Base-by-base conservation (phyloP, 2,113 vertebrate species). In the Acrocephalus kingi region DNA sequence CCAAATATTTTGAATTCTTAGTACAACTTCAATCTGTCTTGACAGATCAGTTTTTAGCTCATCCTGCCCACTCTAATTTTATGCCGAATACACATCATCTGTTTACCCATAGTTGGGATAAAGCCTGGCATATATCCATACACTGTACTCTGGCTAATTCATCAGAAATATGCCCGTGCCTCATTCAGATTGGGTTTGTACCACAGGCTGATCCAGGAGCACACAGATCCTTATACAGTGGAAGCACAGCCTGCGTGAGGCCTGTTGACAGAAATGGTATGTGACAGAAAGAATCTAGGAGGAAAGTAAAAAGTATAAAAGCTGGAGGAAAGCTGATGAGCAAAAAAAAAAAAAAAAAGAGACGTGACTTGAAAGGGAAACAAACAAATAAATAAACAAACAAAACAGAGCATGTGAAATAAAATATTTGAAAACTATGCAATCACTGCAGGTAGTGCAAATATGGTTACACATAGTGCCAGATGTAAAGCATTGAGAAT, bases 21-120 rank as follows among this genome's bases (percentile, higher is more conserved):
- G 80, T 89, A 96, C 86, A 94, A 96, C 89, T 97, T 97, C 96
- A 97, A 96, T 97, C 96, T 97, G 96, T 95, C 96, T 96, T 96
- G 94, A 96, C 95, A 96, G 95, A 97, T 96, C 94, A 96, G 86
- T 94, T 97, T 96, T 96, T 96, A 96, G 73, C 95, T 97, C 93
- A 90, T 94, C 80, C 91, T 95, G 89, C 96, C 93, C 95, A 92
- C 95, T 97, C 94, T 93, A 86, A 97, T 94, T 97, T 92, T 95
- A 77, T 94, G 84, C 91, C 0, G 64, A 96, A 92, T 90, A 97
- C 93, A 92, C 89, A 95, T 96, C 96, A 91, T 93, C 93, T 97
- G 94, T 97, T 96, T 96, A 94, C 77, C 68, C 95, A 33, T 74
- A 84, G 83, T 5, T 77, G 76, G 91, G 93, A 93, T 89, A 92